Evolutionary conservation across 1,140 invertebrate genomes (phyloP).

Genomic region (Drosophila nigrodunni): DNA sequence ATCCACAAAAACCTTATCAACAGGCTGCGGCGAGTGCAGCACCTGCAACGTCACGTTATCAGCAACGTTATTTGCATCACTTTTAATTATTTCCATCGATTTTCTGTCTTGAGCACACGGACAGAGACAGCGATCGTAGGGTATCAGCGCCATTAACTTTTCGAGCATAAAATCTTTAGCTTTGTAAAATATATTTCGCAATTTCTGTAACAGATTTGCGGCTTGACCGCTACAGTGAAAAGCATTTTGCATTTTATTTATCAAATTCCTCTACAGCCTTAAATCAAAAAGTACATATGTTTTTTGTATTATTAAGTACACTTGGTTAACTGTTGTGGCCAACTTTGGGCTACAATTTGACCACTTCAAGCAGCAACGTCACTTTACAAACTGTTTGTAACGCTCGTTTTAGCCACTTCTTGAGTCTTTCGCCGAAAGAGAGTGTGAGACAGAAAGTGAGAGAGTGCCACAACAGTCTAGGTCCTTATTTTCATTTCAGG

Average conservation of each 20-base stretch:
- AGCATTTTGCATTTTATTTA: conserved; percentile 61
- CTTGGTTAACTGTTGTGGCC: conserved; percentile 15
- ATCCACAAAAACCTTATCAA: conserved; percentile 29
- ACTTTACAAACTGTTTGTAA: conserved; percentile 62
- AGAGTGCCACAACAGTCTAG: too few species aligned
- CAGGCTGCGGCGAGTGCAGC: conserved; percentile 14
- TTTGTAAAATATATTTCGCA: conserved; percentile 39
- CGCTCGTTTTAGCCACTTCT: conserved; percentile 38
- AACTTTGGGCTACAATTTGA: neutral
- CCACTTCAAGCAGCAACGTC: conserved; percentile 42
- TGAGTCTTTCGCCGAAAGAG: neutral
- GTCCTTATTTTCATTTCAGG: conserved; percentile 62
- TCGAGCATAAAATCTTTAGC: conserved; percentile 41
- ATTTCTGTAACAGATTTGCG: conserved; percentile 42
- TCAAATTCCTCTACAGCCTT: neutral
- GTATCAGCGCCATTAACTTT: conserved; percentile 23
- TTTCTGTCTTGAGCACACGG: conserved; percentile 46
- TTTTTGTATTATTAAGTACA: conserved; percentile 1
- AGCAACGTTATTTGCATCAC: conserved; percentile 11
- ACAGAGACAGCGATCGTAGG: conserved; percentile 31
- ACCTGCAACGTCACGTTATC: conserved; percentile 48
- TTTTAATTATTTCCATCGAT: conserved; percentile 65
- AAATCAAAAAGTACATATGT: conserved; percentile 15
- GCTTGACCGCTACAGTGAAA: conserved; percentile 40
- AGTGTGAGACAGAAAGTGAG: too few species aligned